Evolutionary conservation across 1,140 invertebrate species (phyloP), one percentile per base, ranked within the genome.

Genomic region (Zaprionus davidi): DNA sequence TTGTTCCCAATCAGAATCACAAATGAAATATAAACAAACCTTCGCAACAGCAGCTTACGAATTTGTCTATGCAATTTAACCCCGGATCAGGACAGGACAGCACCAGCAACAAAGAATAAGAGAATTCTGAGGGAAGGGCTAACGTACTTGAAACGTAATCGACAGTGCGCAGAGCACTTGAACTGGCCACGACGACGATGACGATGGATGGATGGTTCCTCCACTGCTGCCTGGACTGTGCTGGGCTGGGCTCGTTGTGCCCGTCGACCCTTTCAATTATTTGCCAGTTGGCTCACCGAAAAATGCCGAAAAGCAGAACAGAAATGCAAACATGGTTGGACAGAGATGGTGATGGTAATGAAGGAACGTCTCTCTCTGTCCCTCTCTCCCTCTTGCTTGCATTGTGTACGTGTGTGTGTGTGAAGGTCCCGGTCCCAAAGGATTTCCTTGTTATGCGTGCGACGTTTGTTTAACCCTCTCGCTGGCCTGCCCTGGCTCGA

Each of bases 391-490:
- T 51, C 59, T 31, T 31, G 20, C 31, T 26, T 66, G 75, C 82
- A 82, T 82, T 88, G 84, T 88, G 76, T 67, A 57, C 67, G 41
- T 24, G 68, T 78, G 71, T 62, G 68, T 66, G 62, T 31, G n/a
- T 24, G 63, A 71, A 76, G 71, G 62, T 72, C 72, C 83, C 82
- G 84, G 81, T 88, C 84, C 84, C 84, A 88, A 88, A 88, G 84
- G 84, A 88, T 88, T 88, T 88, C 85, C 84, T 88, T 90, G 84
- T 90, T 88, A 88, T 88, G 84, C 84, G 84, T 88, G 71, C 85
- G 81, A 90, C 82, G 75, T 88, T 88, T 82, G 84, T 84, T 87
- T 88, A 87, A 87, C 83, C 83, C 84, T 84, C 69, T 65, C 65
- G 53, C 44, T 59, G 24, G 12, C 24, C 13, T 38, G 36, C 20